These are phyloP conservation scores for Sinocyclocheilus maitianheensis DNA, from an alignment of 2,113 vertebrate genomes.

Conservation along the genomic window DNA sequence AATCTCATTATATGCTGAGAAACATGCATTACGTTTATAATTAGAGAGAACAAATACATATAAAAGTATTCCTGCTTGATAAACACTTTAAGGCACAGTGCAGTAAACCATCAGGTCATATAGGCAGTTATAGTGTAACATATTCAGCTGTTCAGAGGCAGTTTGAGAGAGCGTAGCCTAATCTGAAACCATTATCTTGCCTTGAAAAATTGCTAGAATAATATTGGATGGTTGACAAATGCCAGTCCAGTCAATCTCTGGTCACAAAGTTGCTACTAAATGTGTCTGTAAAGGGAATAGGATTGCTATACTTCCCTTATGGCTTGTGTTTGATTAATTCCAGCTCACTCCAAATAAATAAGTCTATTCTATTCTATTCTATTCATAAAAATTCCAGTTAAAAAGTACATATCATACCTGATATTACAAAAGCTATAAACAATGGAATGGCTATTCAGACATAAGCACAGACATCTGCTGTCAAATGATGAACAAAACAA, in stretches of 20 bases:
- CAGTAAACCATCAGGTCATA: slow-evolving; percentile 23
- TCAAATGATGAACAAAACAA: slow-evolving; percentile 32
- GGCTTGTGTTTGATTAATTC: slow-evolving; percentile 44
- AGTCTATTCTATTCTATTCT: slow-evolving; percentile 32
- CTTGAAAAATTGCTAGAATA: slow-evolving; percentile 16
- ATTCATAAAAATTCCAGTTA: slow-evolving; percentile 52
- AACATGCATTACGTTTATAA: slow-evolving; percentile 31
- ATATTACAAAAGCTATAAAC: slow-evolving; percentile 43
- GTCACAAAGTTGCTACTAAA: background rate
- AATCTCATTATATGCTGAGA: slow-evolving; percentile 49
- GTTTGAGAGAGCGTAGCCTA: slow-evolving; percentile 27
- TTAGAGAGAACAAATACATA: slow-evolving; percentile 27
- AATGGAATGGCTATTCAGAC: slow-evolving; percentile 52
- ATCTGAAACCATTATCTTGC: slow-evolving; percentile 35
- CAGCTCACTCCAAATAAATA: slow-evolving; percentile 51
- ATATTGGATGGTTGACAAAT: slow-evolving; percentile 19
- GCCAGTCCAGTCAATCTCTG: slow-evolving; percentile 14
- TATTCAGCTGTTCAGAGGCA: slow-evolving; percentile 40
- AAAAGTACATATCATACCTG: slow-evolving; percentile 31
- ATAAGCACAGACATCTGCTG: slow-evolving; percentile 32
- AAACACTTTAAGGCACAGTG: slow-evolving; percentile 51
- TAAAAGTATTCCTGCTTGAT: slow-evolving; percentile 37
- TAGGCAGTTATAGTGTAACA: slow-evolving; percentile 43
- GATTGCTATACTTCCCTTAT: slow-evolving; percentile 14
- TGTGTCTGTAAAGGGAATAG: slow-evolving; percentile 3